These are phyloP conservation scores for Euura lappo DNA, from an alignment of 1,140 invertebrate genomes.

Conservation along the genomic window DNA sequence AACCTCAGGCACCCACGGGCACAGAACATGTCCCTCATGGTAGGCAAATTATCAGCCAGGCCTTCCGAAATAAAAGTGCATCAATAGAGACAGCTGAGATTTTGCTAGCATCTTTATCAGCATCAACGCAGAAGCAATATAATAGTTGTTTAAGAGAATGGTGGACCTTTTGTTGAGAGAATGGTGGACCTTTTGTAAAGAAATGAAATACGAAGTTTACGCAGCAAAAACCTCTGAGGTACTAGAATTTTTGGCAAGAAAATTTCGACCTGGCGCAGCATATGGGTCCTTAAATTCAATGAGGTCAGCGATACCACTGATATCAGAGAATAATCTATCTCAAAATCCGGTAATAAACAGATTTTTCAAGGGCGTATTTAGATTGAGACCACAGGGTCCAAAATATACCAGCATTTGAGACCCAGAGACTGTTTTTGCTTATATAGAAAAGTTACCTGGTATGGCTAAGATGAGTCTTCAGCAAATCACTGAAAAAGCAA, in stretches of 20 bases:
- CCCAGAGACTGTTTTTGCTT: not conserved
- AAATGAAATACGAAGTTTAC: not conserved
- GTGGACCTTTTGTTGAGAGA: too few species aligned
- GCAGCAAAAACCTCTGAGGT: too few species aligned
- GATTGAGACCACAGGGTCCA: not conserved
- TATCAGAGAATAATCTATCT: not conserved
- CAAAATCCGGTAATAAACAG: not conserved
- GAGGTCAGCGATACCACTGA: slow-evolving; percentile 2
- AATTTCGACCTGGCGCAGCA: not conserved
- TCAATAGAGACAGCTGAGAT: not conserved
- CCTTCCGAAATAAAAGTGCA: not conserved
- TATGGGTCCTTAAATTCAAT: not conserved
- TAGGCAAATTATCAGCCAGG: not conserved
- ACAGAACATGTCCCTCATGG: not conserved
- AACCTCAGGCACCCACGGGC: not conserved
- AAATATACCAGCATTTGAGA: not conserved
- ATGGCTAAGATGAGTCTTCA: not conserved
- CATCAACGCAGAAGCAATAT: slow-evolving; percentile 1
- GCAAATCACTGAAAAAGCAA: not conserved
- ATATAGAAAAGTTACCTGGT: not conserved
- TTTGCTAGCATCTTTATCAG: not conserved
- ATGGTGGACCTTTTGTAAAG: not conserved
- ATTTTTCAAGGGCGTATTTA: slow-evolving; percentile 11
- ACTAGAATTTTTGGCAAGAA: not conserved
- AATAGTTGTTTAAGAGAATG: not conserved